A percentile compares a stretch with the other conserved stretches of the same genome.
Evolutionary conservation across 2,113 vertebrate genomes (phyloP).

Genomic region (Syngnathus scovelli): DNA sequence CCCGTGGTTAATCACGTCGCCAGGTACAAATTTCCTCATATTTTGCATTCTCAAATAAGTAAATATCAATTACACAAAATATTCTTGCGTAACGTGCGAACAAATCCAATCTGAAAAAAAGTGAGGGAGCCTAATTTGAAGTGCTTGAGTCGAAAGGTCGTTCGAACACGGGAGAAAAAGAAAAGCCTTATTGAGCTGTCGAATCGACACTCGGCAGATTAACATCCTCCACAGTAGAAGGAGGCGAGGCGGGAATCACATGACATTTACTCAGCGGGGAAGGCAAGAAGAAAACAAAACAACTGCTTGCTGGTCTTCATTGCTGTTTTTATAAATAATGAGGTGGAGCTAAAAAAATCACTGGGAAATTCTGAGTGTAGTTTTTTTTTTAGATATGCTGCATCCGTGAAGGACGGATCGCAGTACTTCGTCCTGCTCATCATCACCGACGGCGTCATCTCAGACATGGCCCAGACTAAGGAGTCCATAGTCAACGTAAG

Average conservation of each 20-base stretch:
- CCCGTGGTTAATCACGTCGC: constrained; percentile 97
- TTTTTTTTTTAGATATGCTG: constrained; percentile 79
- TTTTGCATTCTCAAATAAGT: background rate
- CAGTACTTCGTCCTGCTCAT: constrained; percentile 96
- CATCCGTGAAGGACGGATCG: constrained; percentile 90
- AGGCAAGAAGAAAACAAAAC: background rate
- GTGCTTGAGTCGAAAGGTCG: constrained; percentile 22
- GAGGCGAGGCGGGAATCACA: background rate
- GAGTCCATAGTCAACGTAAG: constrained; percentile 93
- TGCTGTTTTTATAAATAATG: background rate
- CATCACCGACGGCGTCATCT: constrained; percentile 93
- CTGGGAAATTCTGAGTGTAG: background rate
- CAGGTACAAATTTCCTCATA: constrained; percentile 69
- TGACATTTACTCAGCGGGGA: constrained; percentile 15
- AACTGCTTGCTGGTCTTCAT: background rate
- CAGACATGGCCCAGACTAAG: constrained; percentile 95
- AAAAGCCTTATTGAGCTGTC: constrained; percentile 3
- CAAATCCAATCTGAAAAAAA: background rate
- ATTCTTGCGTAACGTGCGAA: background rate
- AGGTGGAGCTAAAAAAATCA: too few species aligned
- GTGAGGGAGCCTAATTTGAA: constrained; percentile 7
- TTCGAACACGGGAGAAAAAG: background rate
- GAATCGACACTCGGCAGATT: constrained; percentile 2
- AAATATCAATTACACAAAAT: background rate
- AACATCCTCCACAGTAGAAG: constrained; percentile 7